Conservation (phyloP, 2,888 invertebrate species). For the Nomada fabriciana region DNA sequence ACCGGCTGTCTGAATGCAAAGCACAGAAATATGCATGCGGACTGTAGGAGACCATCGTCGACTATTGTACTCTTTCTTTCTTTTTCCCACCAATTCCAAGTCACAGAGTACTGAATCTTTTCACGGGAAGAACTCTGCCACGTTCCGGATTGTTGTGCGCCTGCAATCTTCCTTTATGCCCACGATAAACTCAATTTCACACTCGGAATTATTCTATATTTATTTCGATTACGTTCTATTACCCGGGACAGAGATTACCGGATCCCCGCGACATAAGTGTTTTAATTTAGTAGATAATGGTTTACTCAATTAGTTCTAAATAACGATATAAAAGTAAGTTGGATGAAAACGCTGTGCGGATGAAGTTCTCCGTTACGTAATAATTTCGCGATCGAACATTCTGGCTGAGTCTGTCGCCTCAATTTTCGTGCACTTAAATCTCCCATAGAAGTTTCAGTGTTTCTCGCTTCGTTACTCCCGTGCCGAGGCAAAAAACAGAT, state of each 20-base stretch:
- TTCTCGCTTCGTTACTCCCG: constrained; percentile 57
- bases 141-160: constrained; percentile 28
- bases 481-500: constrained; percentile 48
- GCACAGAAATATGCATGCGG: constrained; percentile 52
- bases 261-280: too few species aligned
- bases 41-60: constrained; percentile 55
- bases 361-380: background rate
- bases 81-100: constrained; percentile 1
- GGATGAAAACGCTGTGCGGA: too few species aligned
- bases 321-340: too few species aligned
- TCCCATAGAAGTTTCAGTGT: constrained; percentile 47
- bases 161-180: constrained; percentile 3
- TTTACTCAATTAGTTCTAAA: too few species aligned
- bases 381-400: constrained; percentile 6
- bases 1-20: constrained; percentile 58
- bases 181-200: constrained; percentile 40
- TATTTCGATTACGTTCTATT: background rate
- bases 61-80: constrained; percentile 35
- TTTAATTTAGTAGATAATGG: too few species aligned
- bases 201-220: constrained; percentile 1
- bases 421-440: constrained; percentile 28
- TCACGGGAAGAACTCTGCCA: constrained; percentile 22
- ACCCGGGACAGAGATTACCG: too few species aligned
- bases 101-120: constrained; percentile 62
- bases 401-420: constrained; percentile 12